phyloP scores from a whole-genome alignment of 2,888 invertebrate species.

The Eristalis arbustorum region DNA sequence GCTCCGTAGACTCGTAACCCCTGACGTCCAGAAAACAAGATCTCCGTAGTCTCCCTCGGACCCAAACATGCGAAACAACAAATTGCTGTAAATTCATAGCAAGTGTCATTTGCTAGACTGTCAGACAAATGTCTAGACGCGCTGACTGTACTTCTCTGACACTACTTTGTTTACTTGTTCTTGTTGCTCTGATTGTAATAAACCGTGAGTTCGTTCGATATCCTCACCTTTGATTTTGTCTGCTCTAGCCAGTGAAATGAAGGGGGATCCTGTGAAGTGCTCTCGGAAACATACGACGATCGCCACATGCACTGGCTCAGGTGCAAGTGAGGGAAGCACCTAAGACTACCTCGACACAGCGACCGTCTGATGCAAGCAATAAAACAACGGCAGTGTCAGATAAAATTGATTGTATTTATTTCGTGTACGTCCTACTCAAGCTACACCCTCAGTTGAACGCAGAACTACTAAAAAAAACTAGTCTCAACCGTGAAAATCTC shows the following conservation, averaged over 20 bases:
- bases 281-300: too few relatives aligned
- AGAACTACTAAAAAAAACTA: neutral
- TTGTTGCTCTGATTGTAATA: neutral
- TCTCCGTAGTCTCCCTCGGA: neutral
- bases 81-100: neutral
- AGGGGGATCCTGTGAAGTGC: neutral
- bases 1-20: neutral
- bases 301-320: too few relatives aligned
- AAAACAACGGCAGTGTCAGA: neutral
- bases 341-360: too few relatives aligned
- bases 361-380: too few relatives aligned
- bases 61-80: neutral
- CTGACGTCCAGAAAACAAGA: too few relatives aligned
- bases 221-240: neutral
- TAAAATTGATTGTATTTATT: neutral
- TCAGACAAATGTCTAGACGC: neutral
- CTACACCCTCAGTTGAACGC: constrained; percentile 13
- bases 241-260: neutral
- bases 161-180: neutral
- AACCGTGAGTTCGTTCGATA: neutral
- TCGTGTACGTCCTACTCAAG: neutral
- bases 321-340: too few relatives aligned
- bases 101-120: neutral
- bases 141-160: neutral
- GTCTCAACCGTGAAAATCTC: neutral